Evolutionary conservation across 2,888 invertebrate species (phyloP).

Genomic region (Lumbricus terrestris): DNA sequence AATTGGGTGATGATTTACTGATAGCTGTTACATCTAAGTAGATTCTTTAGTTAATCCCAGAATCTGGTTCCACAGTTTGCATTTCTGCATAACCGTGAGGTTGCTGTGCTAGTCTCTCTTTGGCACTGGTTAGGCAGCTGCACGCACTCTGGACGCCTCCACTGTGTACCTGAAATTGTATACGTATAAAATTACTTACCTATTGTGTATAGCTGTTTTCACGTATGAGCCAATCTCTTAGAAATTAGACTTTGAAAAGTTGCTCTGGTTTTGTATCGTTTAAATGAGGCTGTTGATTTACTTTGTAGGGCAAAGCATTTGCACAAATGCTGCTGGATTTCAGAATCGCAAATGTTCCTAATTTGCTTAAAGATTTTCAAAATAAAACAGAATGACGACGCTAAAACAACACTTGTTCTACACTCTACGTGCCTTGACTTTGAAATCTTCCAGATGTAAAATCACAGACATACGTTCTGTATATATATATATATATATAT

Average conservation of each 20-base stretch:
- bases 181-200: neutral
- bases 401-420: neutral
- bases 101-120: neutral
- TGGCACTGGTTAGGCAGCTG: neutral
- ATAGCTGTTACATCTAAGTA: neutral
- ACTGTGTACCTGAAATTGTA: neutral
- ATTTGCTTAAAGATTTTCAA: constrained; percentile 6
- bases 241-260: neutral
- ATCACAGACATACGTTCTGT: neutral
- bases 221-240: neutral
- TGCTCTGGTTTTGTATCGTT: neutral
- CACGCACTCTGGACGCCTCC: neutral
- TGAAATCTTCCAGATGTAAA: neutral
- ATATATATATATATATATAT: too few species aligned
- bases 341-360: constrained; percentile 47
- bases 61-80: neutral
- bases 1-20: neutral
- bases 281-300: neutral
- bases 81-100: neutral
- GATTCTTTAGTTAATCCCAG: neutral
- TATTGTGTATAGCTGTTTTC: neutral
- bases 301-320: constrained; percentile 60
- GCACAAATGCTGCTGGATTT: constrained; percentile 61
- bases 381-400: neutral
- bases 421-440: neutral